Evolutionary conservation across 1,140 invertebrate species (phyloP), one percentile per base, ranked within the genome.

Genomic region (Theocolax elegans): DNA sequence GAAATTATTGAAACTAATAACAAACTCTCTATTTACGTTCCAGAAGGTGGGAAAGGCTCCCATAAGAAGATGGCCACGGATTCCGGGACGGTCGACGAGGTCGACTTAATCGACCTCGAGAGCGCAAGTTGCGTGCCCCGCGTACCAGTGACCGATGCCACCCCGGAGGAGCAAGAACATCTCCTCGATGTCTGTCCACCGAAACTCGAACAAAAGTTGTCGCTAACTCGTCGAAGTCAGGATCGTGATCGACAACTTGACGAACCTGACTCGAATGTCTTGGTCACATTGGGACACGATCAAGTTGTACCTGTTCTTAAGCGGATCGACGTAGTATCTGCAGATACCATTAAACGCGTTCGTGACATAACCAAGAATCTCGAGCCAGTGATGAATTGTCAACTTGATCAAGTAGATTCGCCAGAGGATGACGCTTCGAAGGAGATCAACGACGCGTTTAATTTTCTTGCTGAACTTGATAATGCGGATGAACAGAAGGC

Each of bases 321-420:
- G 42, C 75, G 83, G 35, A 86, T 86, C 48, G 84, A 86, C 66
- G 83, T 86, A 0, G 83, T 85, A 6, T 86, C 83, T 1, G 81
- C 79, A 15, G 83, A 86, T 54, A 86, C 84, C 4, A 85, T 86
- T 21, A 85, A 84, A 44, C 76, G 84, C 0, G 76, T 86, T 1
- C 77, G 81, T 2, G 80, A 84, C 46, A 86, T 86, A 25, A 86
- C 84, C 2, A 83, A 78, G 38, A 84, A 86, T 48, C 67, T 84
- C 0, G 84, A 85, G 66, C 83, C 82, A 2, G 81, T 84, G 1
- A 83, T 83, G 51, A 53, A 59, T 2, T 76, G 56, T 29, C 49
- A 27, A 2, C 10, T 49, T 42, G 48, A 69, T 40, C 23, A 1
- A 9, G 58, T 64, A 9, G 53, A 58, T 19, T 42, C 19, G 56